Evolutionary conservation across 2,113 vertebrate species (phyloP), one percentile per base, ranked within the genome.

Genomic region (Elephantulus edwardii): DNA sequence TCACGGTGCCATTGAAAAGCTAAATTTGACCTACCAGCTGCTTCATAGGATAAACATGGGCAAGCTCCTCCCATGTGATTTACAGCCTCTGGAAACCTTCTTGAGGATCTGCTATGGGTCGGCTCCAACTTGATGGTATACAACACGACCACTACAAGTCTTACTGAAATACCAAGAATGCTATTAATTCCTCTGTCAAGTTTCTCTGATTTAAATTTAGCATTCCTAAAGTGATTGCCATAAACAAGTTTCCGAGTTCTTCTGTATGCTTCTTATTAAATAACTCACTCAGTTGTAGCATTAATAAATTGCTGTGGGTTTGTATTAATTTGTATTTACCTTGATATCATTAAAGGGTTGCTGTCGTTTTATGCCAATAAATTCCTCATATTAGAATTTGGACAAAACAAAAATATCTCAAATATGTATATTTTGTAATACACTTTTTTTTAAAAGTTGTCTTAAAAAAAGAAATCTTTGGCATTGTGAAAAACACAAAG

Each of bases 131-230:
- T n/a, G n/a, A n/a, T n/a, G n/a, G n/a, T n/a, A n/a, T n/a, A n/a
- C n/a, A n/a, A n/a, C n/a, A n/a, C n/a, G n/a, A n/a, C n/a, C n/a
- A n/a, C n/a, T n/a, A n/a, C n/a, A n/a, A n/a, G 19, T 24, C 22
- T 58, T 24, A 58, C 30, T 92, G 75, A 89, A 70, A 26, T 90
- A 81, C 83, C n/a, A 38, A 9, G 74, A 40, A 52, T 28, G 8
- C 1, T 11, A n/a, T 20, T 30, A 40, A 70, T 58, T 66, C 17
- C 66, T 62, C 19, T 71, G 14, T 76, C 74, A 84, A 75, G 3
- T 52, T 5, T 83, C 16, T 92, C 22, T n/a, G 33, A 83, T 48
- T 66, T 92, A 71, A 88, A 64, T 40, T n/a, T n/a, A 88, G 62
- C 12, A 85, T 46, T 13, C 8, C 12, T 46, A 38, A 74, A 40